Evolutionary conservation across 2,888 invertebrate species (phyloP).

Genomic region (Eupsilia transversa): DNA sequence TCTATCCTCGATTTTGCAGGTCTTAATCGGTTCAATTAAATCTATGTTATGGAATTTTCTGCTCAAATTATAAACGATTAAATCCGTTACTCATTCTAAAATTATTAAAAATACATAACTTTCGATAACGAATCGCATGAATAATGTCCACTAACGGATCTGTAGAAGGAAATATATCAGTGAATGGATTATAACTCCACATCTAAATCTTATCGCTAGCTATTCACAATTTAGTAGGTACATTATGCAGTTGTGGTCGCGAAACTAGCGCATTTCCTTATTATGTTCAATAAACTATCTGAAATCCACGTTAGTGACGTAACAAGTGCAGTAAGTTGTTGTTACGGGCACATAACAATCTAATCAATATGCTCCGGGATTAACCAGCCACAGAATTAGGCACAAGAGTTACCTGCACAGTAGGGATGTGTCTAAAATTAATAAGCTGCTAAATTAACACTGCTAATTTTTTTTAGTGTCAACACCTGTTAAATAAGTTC

Average conservation of each 20-base stretch:
- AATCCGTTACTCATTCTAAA: background rate
- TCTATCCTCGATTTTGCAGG: conserved; percentile 7
- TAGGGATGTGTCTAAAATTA: too few species aligned
- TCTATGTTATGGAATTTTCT: background rate
- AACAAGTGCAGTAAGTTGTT: conserved; percentile 24
- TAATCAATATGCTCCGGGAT: conserved; percentile 63
- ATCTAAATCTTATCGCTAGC: conserved; percentile 42
- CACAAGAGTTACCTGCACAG: conserved; percentile 51
- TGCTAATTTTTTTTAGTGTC: too few species aligned
- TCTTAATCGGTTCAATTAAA: conserved; percentile 28
- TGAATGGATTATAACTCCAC: conserved; percentile 31
- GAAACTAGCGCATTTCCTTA: conserved; percentile 53
- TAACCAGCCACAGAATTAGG: conserved; percentile 60
- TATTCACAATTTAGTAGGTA: conserved; percentile 24
- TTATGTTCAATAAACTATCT: conserved; percentile 38
- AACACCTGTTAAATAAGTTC: too few species aligned
- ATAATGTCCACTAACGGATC: conserved; percentile 9
- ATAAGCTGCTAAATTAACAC: too few species aligned
- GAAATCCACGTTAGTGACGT: conserved; percentile 36
- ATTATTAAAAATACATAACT: conserved; percentile 22
- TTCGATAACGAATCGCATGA: conserved; percentile 21
- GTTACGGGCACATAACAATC: conserved; percentile 24
- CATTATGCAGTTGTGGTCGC: conserved; percentile 42
- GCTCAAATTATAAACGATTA: conserved; percentile 9
- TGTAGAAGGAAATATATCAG: conserved; percentile 27